Evolutionary conservation across 2,888 invertebrate genomes (phyloP), one percentile per base, ranked within the genome.

Genomic region (Eustalomyia histrio): DNA sequence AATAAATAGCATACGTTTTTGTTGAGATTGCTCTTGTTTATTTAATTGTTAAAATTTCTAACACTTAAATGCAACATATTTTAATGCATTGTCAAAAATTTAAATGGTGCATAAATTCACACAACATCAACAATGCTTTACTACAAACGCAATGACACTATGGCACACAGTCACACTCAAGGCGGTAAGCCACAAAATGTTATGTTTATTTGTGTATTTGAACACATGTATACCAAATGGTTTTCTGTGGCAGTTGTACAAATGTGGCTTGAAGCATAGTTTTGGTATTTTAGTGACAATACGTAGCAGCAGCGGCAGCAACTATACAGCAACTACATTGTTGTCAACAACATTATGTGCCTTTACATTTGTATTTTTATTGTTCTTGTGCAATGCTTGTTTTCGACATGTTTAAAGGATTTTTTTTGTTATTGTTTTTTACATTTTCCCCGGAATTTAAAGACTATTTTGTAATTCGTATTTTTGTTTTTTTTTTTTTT

Each of bases 211-310:
- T 16, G 17, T 35, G 39, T 39, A 24, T 55, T 18, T 29, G 21
- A 39, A 24, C 35, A 50, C 57, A 18, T 64, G 57, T 39, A 57
- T 33, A 64, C 50, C 69, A 17, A 10, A 52, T 60, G 21, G 39
- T 76, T 16, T 43, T 71, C 18, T 65, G 58, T 65, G 76, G 57
- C 69, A 71, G 69, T 76, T 69, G 50, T 63, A 69, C 50, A 57
- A 69, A 69, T 57, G 57, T 58, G 71, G 47, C 64, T 53, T 16
- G 18, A 65, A 57, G 29, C 60, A 72, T 53, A 4, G 39, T 14
- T 12, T 12, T 39, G 39, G 39, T 39, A 39, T 39, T 39, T 39
- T 39, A 29, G 39, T 39, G 39, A 12, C 29, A 29, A 29, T 29
- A n/a, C n/a, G n/a, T n/a, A n/a, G n/a, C n/a, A 29, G 29, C 29